phyloP scores from a whole-genome alignment of 1,140 invertebrate genomes.

The Scaptodrosophila lebanonensis region DNA sequence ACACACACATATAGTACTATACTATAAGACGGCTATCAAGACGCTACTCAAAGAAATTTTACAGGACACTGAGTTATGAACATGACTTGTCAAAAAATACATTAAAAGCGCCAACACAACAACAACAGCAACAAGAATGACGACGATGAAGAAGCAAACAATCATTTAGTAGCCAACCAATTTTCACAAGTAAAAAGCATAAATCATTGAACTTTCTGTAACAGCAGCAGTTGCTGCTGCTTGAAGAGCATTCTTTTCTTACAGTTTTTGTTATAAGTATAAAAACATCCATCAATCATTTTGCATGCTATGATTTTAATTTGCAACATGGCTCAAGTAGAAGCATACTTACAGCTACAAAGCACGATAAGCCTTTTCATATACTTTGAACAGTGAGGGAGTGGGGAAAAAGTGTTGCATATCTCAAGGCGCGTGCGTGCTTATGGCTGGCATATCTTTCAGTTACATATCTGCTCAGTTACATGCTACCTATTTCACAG shows the following conservation, averaged over 20 bases:
- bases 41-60: slow-evolving; percentile 42
- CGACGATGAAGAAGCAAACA: slow-evolving; percentile 42
- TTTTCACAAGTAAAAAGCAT: slow-evolving; percentile 56
- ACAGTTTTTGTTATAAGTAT: background rate
- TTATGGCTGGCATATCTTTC: slow-evolving; percentile 32
- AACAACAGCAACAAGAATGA: slow-evolving; percentile 5
- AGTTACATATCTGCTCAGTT: background rate
- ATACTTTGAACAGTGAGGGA: too few species aligned
- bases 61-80: slow-evolving; percentile 73
- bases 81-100: slow-evolving; percentile 74
- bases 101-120: slow-evolving; percentile 65
- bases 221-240: background rate
- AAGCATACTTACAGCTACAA: slow-evolving; percentile 2
- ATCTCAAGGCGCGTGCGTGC: slow-evolving; percentile 36
- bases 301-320: slow-evolving; percentile 61
- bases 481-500: background rate
- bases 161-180: slow-evolving; percentile 65
- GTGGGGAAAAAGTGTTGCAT: slow-evolving; percentile 41
- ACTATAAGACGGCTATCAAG: too few species aligned
- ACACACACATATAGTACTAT: too few species aligned
- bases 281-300: slow-evolving; percentile 67
- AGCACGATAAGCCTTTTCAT: slow-evolving; percentile 12
- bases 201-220: slow-evolving; percentile 65
- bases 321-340: slow-evolving; percentile 47
- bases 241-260: background rate